phyloP scores from a whole-genome alignment of 2,113 vertebrate species.

The Mus spicilegus region DNA sequence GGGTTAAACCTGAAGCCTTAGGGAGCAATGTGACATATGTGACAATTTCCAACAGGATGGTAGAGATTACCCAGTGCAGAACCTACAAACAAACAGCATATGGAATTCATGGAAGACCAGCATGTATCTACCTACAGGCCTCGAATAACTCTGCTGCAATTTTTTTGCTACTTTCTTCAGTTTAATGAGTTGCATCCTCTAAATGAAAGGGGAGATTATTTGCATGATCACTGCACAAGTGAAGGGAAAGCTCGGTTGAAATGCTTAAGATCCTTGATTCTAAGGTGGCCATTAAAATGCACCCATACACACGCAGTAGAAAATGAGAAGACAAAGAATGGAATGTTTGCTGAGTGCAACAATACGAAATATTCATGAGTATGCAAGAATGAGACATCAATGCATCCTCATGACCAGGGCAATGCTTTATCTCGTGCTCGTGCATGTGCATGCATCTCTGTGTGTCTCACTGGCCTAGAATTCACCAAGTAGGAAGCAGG shows the following conservation, averaged over 20 bases:
- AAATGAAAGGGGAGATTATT: constrained; percentile 38
- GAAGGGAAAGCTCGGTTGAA: neutral
- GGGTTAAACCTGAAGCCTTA: constrained; percentile 50
- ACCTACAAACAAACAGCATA: constrained; percentile 1
- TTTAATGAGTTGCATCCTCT: neutral
- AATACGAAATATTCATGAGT: constrained; percentile 16
- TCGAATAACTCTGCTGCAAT: neutral
- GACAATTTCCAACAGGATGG: neutral
- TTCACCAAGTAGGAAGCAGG: neutral
- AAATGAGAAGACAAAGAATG: constrained; percentile 33
- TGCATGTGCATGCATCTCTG: neutral
- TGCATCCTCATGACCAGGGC: neutral
- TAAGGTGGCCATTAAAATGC: neutral
- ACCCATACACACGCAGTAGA: neutral
- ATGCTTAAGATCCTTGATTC: neutral
- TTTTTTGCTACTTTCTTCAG: neutral
- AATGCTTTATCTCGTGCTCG: neutral
- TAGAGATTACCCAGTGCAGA: constrained; percentile 6
- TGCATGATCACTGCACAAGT: neutral
- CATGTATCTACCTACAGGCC: constrained; percentile 24
- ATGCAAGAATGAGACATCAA: constrained; percentile 32
- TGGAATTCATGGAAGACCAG: constrained; percentile 21
- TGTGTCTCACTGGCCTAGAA: neutral
- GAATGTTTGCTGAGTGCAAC: neutral
- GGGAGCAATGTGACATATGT: neutral